A percentile compares a stretch with the other conserved stretches of the same genome.
Conservation (phyloP, 2,113 vertebrate genomes). For the Monopterus albus region DNA sequence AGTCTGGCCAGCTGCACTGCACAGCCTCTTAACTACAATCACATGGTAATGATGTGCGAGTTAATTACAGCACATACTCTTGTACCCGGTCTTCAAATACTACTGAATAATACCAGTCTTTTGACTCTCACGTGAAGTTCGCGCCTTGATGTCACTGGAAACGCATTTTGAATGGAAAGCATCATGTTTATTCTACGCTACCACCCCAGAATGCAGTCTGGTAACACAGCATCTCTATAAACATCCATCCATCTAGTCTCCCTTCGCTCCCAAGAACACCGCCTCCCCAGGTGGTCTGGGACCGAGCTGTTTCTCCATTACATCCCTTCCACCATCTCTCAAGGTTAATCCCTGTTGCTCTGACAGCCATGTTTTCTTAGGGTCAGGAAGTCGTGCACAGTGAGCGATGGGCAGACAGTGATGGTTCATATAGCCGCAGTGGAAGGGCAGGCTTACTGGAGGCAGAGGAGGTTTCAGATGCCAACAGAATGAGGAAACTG, state of each 20-base stretch:
- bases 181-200: not conserved
- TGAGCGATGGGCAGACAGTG: conserved; percentile 27
- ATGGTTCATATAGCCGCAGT: conserved; percentile 14
- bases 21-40: conserved; percentile 19
- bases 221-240: not conserved
- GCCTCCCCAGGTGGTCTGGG: conserved; percentile 43
- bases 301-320: conserved; percentile 1
- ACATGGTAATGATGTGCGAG: conserved; percentile 29
- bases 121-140: not conserved
- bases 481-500: conserved; percentile 48
- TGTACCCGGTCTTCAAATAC: conserved; percentile 12
- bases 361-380: conserved; percentile 35
- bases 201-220: not conserved
- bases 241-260: not conserved
- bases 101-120: conserved; percentile 3
- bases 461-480: conserved; percentile 30
- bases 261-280: not conserved
- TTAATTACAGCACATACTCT: conserved; percentile 49
- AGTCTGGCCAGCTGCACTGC: conserved; percentile 7
- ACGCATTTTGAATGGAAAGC: not conserved
- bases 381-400: conserved; percentile 42
- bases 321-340: conserved; percentile 26
- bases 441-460: conserved; percentile 45
- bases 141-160: not conserved
- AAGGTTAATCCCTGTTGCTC: conserved; percentile 58